These are phyloP conservation scores for Netelia melanura DNA, from an alignment of 2,888 invertebrate genomes.

Conservation along the genomic window DNA sequence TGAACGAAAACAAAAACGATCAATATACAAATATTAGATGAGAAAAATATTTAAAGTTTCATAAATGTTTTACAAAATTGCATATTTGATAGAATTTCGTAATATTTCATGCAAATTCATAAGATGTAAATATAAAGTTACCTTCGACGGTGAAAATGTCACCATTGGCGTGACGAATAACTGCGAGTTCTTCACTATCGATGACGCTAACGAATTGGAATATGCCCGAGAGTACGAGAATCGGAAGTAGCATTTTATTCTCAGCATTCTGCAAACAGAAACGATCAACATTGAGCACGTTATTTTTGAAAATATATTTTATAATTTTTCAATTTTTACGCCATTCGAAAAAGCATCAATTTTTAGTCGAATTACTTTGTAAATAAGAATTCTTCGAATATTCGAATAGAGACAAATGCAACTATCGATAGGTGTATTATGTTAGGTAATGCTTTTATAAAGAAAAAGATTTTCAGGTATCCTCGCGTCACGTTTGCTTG, in stretches of 20 bases:
- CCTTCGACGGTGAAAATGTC: conserved; percentile 82
- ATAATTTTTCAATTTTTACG: background rate
- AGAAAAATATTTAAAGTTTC: conserved; percentile 2
- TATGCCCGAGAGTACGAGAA: conserved; percentile 78
- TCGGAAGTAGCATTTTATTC: conserved; percentile 82
- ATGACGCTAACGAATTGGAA: conserved; percentile 75
- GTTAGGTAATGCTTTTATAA: background rate
- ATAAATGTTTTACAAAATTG: background rate
- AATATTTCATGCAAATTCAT: background rate
- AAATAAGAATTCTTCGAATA: background rate
- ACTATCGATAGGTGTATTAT: background rate
- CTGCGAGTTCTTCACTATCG: conserved; percentile 77
- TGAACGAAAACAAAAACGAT: conserved; percentile 9
- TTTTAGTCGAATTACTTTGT: background rate
- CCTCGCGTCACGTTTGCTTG: conserved; percentile 19
- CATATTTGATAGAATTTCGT: background rate
- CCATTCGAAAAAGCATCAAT: background rate
- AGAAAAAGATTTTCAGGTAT: background rate
- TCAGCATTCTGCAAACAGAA: conserved; percentile 82
- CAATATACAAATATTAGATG: background rate
- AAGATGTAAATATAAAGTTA: conserved; percentile 65
- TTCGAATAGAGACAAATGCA: background rate
- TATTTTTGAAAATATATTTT: background rate
- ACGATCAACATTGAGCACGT: conserved; percentile 25
- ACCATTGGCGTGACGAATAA: conserved; percentile 81